Base-by-base conservation (phyloP, 1,140 invertebrate genomes). In the Melanaphis sacchari region DNA sequence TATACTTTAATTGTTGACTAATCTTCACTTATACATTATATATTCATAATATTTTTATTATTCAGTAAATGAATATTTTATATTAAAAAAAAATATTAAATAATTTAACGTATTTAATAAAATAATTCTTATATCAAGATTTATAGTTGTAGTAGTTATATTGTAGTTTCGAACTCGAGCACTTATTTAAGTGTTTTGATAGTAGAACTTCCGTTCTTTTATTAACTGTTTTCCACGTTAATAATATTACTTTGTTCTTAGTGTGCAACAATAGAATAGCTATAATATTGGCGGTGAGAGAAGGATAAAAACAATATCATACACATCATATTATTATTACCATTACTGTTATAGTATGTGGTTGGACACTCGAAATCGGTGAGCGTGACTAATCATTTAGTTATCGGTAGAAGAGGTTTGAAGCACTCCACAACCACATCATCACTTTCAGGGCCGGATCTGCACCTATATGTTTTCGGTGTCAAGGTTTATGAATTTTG, bases 371-470 rank as follows among this genome's bases (percentile, higher is more conserved):
- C 36, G 54, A 76, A 81, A 46, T 66, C 59, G 31, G 26, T 46
- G 40, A 5, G 40, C 40, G 59, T 76, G 90, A 66, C 90, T 91
- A 46, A 91, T 91, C 90, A 76, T 76, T 22, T 15, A 41, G 31
- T 76, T 91, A 91, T 66, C 38, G 43, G 91, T 38, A 52, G 66
- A 26, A 89, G 87, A 89, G n/a, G 41, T 87, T 43, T n/a, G 24
- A 21, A n/a, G 26, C 84, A 46, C n/a, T 40, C 22, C 9, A 40
- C 36, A 9, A 31, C 31, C 21, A 24, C 3, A 49, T 36, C 24
- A 36, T n/a, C 43, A 7, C 21, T 1, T 4, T 22, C 8, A 18
- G 9, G 9, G 0, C n/a, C 2, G 31, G 18, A 41, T 85, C 43
- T 15, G 84, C 41, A 24, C 21, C n/a, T 46, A 31, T n/a, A 8